Evolutionary conservation across 2,888 invertebrate genomes (phyloP).

Genomic region (Apantesis nais): DNA sequence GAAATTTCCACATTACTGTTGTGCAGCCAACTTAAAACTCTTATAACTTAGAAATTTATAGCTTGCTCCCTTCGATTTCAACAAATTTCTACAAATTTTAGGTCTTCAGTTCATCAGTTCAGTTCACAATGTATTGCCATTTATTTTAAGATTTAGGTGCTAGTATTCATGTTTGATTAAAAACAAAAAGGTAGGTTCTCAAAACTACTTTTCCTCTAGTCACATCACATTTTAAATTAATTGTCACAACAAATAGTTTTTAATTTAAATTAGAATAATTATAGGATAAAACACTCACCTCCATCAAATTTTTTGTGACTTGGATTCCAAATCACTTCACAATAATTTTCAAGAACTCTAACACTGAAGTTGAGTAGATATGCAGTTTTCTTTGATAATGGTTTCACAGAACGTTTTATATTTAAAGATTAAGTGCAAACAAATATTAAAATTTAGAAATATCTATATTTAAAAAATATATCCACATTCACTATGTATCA

Average conservation of each 20-base stretch:
- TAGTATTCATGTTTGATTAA: background rate
- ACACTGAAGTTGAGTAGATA: background rate
- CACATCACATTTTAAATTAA: background rate
- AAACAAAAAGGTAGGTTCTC: background rate
- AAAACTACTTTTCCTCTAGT: background rate
- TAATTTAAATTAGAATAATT: background rate
- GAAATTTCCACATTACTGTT: too few species aligned
- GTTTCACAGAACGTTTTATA: background rate
- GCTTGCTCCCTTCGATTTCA: too few species aligned
- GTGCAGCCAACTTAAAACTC: too few species aligned
- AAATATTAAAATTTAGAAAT: background rate
- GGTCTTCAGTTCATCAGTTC: too few species aligned
- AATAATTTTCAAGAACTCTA: background rate
- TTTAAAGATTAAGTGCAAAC: background rate
- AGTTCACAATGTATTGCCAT: background rate
- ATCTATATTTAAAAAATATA: background rate
- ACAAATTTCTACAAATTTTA: too few species aligned
- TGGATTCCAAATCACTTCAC: background rate
- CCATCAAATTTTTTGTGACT: conserved; percentile 27
- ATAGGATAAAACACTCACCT: conserved; percentile 45
- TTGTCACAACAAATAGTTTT: background rate
- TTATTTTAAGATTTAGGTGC: background rate
- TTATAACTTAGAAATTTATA: too few species aligned
- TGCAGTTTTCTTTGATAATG: background rate
- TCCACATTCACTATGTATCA: background rate